Evolutionary conservation across 1,140 invertebrate genomes (phyloP), one percentile per base, ranked within the genome.

Genomic region (Venustaconcha ellipsiformis): DNA sequence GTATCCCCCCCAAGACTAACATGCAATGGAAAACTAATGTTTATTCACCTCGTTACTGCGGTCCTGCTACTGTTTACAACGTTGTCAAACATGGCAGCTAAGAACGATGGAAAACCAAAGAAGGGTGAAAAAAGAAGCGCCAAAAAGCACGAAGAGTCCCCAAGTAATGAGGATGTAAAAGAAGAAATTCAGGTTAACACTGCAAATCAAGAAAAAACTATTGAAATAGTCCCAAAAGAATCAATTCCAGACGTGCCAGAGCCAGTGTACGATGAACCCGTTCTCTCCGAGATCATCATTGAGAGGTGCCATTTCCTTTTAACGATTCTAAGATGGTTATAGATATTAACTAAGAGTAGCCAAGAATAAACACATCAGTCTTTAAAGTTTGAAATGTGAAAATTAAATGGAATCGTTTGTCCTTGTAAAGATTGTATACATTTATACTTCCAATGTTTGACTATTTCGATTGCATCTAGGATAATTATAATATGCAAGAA

Each of bases 211-310:
- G 82, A 85, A 58, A 72, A 79, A 68, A 55, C 69, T 13, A 66
- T 68, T 4, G 81, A 83, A 23, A 77, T 80, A 57, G 70, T 78
- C 3, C 82, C 78, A 26, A 84, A 81, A 71, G 82, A 82, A n/a
- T 82, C 86, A 37, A 84, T 85, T 58, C 86, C 87, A 15, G 87
- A 87, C 67, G 84, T 85, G 58, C 86, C 87, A 15, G 87, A 87
- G 69, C 84, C 86, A 13, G 81, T 83, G 48, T 89, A 90, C 69
- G 89, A 90, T 75, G 87, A 89, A 81, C 89, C 89, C 55, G 74
- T 77, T 1, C 76, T 90, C 15, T 82, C 88, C 11, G 83, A 89
- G 69, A 77, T 90, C 1, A 89, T 90, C 48, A 83, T 90, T 57
- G 84, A 88, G 80, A 84, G 82, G 86, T 88, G 68, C 63, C 59